phyloP scores from a whole-genome alignment of 1,140 invertebrate species.

The Lethrus apterus region DNA sequence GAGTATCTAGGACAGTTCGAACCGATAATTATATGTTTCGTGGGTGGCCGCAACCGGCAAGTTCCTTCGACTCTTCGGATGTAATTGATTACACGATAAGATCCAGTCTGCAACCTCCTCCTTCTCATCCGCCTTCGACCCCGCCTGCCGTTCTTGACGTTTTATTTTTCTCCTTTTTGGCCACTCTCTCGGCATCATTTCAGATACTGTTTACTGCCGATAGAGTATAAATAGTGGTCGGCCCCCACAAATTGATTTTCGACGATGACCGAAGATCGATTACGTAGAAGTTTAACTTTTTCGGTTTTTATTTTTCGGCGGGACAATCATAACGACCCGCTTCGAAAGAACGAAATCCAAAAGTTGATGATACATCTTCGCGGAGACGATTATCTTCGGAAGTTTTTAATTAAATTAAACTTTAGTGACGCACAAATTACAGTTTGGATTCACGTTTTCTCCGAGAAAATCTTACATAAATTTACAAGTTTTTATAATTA shows the following conservation, averaged over 20 bases:
- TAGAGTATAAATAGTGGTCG: conserved; percentile 15
- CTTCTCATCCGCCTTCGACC: neutral
- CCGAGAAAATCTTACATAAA: no score
- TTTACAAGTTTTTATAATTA: no score
- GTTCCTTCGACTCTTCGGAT: conserved; percentile 2
- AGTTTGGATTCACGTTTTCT: no score
- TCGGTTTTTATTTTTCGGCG: no score
- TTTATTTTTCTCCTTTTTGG: conserved; percentile 2
- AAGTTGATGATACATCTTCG: no score
- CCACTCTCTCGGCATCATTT: neutral
- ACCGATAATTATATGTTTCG: conserved; percentile 10
- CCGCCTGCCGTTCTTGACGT: neutral
- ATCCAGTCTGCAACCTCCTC: neutral
- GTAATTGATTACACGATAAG: conserved; percentile 13
- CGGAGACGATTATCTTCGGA: no score
- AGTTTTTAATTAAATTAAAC: no score
- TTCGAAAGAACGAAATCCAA: no score
- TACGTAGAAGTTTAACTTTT: no score
- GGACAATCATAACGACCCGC: no score
- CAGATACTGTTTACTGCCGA: conserved; percentile 11
- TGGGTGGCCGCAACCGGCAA: conserved; percentile 6
- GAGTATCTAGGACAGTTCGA: neutral
- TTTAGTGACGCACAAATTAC: no score
- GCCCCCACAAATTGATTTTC: conserved; percentile 8
- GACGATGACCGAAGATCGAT: no score